These are phyloP conservation scores for Aeoliscus strigatus DNA, from an alignment of 2,797 vertebrate genomes.

Conservation along the genomic window DNA sequence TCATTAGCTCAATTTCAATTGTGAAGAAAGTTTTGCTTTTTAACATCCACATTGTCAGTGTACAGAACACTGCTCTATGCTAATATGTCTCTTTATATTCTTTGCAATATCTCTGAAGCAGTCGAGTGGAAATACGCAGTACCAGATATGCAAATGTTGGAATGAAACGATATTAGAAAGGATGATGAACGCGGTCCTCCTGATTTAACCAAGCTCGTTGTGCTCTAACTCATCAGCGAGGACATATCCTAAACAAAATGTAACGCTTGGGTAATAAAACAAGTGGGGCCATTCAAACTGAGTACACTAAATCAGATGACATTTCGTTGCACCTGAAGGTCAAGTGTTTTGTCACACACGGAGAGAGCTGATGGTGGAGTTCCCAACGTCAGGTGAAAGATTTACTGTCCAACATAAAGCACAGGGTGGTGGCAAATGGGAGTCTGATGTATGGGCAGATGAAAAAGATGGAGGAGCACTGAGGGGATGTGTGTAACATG, in stretches of 20 bases:
- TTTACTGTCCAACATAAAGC: slow-evolving; percentile 30
- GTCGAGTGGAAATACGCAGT: slow-evolving; percentile 5
- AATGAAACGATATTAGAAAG: slow-evolving; percentile 6
- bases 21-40: too few species aligned
- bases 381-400: slow-evolving; percentile 38
- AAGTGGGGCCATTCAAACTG: slow-evolving; percentile 55
- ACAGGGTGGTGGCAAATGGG: background rate
- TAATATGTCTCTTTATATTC: slow-evolving; percentile 11
- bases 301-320: slow-evolving; percentile 68
- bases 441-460: too few species aligned
- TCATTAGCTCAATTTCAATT: too few species aligned
- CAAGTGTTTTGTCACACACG: slow-evolving; percentile 70
- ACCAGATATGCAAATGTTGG: slow-evolving; percentile 15
- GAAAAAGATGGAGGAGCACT: background rate
- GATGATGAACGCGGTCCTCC: slow-evolving; percentile 7
- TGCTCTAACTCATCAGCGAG: slow-evolving; percentile 43
- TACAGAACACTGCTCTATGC: slow-evolving; percentile 1
- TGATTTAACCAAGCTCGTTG: slow-evolving; percentile 40
- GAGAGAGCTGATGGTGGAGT: slow-evolving; percentile 30
- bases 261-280: slow-evolving; percentile 49
- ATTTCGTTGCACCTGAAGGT: slow-evolving; percentile 73
- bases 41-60: too few species aligned
- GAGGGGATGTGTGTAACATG: too few species aligned
- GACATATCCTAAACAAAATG: slow-evolving; percentile 50
- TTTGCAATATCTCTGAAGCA: too few species aligned